Evolutionary conservation across 2,113 vertebrate genomes (phyloP).

Genomic region (Dolichotis patagonum): DNA sequence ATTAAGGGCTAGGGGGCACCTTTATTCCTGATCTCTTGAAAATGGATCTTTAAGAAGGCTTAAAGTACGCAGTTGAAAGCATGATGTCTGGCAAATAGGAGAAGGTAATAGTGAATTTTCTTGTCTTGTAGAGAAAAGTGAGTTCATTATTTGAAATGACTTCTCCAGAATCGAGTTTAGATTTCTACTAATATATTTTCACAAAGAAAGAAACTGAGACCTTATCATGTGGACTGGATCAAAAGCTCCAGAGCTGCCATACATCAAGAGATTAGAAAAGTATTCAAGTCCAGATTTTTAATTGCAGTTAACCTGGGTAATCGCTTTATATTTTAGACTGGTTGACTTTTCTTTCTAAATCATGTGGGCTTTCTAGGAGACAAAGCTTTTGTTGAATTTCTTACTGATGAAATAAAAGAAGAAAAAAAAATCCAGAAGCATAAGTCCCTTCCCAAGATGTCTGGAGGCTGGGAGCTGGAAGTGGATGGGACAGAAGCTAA

Average conservation of each 20-base stretch:
- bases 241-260: background rate
- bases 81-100: background rate
- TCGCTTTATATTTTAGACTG: background rate
- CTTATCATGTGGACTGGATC: background rate
- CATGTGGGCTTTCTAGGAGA: slow-evolving; percentile 88
- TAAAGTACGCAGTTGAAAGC: background rate
- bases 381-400: slow-evolving; percentile 94
- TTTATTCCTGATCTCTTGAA: background rate
- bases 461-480: slow-evolving; percentile 95
- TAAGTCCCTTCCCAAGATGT: slow-evolving; percentile 93
- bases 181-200: background rate
- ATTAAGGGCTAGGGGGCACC: background rate
- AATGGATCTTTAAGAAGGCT: background rate
- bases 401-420: slow-evolving; percentile 95
- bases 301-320: background rate
- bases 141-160: background rate
- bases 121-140: background rate
- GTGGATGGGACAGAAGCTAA: slow-evolving; percentile 94
- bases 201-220: background rate
- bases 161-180: background rate
- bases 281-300: background rate
- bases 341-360: background rate
- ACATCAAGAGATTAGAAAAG: background rate
- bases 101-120: background rate
- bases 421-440: slow-evolving; percentile 97